Percentiles rank a stretch among this genome's conserved stretches.
Evolutionary conservation across 2,113 vertebrate genomes (phyloP).

Genomic region (Trachemys scripta): DNA sequence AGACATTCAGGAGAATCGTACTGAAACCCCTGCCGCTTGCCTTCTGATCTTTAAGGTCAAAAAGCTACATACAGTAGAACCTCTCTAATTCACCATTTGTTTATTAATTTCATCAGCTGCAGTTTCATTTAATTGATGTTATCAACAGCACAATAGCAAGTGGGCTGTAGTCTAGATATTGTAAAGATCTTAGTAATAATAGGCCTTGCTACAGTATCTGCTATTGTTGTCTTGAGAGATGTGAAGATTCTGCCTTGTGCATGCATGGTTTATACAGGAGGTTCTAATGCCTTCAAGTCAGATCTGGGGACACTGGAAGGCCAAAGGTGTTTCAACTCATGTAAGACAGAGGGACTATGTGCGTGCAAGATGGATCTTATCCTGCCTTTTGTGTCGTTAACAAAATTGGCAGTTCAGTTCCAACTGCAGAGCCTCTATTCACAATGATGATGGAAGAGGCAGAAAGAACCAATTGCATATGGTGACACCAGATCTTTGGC

Average conservation of each 20-base stretch:
- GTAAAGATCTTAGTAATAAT: not conserved
- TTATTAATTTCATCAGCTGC: not conserved
- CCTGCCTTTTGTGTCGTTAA: not conserved
- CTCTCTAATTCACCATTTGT: not conserved
- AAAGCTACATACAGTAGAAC: not conserved
- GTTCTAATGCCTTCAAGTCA: not conserved
- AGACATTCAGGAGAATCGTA: not conserved
- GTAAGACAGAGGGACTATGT: not conserved
- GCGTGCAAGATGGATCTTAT: not conserved
- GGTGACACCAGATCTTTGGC: not conserved
- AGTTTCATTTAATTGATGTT: not conserved
- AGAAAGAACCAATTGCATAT: not conserved
- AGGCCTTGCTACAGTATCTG: rapidly evolving
- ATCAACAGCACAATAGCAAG: not conserved
- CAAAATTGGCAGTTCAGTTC: not conserved
- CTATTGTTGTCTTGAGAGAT: not conserved
- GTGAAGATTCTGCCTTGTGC: not conserved
- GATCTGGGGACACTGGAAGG: not conserved
- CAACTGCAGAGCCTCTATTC: not conserved
- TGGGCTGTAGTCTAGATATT: not conserved
- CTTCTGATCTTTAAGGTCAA: not conserved
- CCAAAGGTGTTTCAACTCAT: rapidly evolving
- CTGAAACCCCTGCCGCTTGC: not conserved
- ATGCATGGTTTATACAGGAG: not conserved
- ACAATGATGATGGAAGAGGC: not conserved